Conservation (phyloP, 2,797 vertebrate species). For the Cercopithecus mitis region DNA sequence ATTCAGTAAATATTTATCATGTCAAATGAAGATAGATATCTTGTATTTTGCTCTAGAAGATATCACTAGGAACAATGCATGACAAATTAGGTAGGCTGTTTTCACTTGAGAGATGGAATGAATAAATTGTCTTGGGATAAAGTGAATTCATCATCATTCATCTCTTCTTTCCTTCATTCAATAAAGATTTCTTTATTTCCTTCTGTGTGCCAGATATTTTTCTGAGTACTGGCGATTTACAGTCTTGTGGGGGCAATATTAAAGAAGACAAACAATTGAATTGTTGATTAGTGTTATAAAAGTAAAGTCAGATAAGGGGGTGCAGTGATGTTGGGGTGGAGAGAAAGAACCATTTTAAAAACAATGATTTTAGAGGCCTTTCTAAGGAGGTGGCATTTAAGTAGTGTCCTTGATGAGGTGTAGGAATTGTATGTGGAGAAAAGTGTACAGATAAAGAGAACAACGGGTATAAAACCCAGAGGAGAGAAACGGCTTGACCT, state of each 20-base stretch:
- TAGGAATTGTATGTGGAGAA: background rate
- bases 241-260: background rate
- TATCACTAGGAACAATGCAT: background rate
- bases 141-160: background rate
- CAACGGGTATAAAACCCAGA: background rate
- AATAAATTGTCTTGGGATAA: background rate
- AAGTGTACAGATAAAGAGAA: background rate
- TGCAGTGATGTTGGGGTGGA: background rate
- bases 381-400: background rate
- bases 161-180: background rate
- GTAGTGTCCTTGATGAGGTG: background rate
- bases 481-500: background rate
- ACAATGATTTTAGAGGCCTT: background rate
- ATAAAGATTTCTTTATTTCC: background rate
- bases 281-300: background rate
- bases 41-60: background rate
- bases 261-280: background rate
- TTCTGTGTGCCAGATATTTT: background rate
- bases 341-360: background rate
- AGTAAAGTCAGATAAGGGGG: background rate
- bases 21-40: background rate
- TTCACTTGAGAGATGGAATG: background rate
- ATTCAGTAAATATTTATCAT: conserved; percentile 10
- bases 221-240: background rate
- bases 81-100: background rate